Conservation (phyloP, 1,140 invertebrate species). For the Lasaia peninsularis region DNA sequence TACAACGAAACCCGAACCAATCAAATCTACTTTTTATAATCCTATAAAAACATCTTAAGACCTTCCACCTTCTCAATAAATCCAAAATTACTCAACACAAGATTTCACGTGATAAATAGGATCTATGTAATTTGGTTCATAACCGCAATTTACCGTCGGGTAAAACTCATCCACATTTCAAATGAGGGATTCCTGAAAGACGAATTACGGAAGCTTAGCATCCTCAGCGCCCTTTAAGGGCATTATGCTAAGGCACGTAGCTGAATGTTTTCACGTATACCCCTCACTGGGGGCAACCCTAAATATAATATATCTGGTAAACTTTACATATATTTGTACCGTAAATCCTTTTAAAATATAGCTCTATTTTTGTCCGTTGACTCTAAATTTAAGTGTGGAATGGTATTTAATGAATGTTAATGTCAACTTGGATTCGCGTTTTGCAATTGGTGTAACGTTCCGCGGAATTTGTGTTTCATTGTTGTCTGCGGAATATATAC, state of each 20-base stretch:
- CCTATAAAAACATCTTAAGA: too few species aligned
- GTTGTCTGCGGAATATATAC: background rate
- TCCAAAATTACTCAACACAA: background rate
- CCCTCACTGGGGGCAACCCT: slow-evolving; percentile 62
- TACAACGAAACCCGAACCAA: too few species aligned
- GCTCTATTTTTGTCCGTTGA: slow-evolving; percentile 73
- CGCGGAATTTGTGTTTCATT: slow-evolving; percentile 43
- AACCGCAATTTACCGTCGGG: slow-evolving; percentile 11
- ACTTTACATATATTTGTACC: slow-evolving; percentile 77
- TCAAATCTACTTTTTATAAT: too few species aligned
- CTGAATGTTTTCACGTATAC: slow-evolving; percentile 70
- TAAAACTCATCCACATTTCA: slow-evolving; percentile 70
- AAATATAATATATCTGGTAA: slow-evolving; percentile 75
- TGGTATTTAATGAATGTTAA: slow-evolving; percentile 73
- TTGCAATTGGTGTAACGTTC: slow-evolving; percentile 55
- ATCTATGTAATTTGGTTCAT: slow-evolving; percentile 2
- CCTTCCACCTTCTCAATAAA: background rate
- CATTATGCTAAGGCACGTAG: slow-evolving; percentile 74
- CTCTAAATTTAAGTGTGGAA: slow-evolving; percentile 61
- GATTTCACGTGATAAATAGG: slow-evolving; percentile 2
- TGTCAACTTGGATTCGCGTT: slow-evolving; percentile 55
- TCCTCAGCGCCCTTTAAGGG: slow-evolving; percentile 63
- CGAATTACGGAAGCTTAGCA: slow-evolving; percentile 70
- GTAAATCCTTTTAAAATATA: slow-evolving; percentile 75
- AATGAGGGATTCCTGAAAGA: slow-evolving; percentile 75